A percentile compares a stretch with the other conserved stretches of the same genome.
Conservation (phyloP, 2,113 vertebrate species). For the Glaucidium brasilianum region DNA sequence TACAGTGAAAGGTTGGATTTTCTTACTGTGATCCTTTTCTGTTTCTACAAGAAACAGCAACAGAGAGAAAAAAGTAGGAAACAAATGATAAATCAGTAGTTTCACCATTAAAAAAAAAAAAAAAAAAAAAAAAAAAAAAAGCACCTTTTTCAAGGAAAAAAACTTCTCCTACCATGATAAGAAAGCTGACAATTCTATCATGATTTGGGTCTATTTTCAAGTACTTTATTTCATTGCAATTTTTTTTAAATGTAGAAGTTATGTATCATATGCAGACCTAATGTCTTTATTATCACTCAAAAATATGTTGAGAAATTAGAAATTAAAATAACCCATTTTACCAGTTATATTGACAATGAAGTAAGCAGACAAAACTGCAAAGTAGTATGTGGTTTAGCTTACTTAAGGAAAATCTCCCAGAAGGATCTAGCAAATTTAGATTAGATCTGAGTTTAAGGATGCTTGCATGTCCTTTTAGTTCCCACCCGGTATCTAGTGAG, state of each 20-base stretch:
- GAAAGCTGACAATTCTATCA: neutral
- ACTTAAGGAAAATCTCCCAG: neutral
- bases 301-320: neutral
- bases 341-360: neutral
- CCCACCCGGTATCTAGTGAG: neutral
- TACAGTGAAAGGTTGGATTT: neutral
- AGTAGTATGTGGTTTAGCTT: neutral
- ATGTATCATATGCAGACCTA: neutral
- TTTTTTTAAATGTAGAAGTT: neutral
- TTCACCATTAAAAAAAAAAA: constrained; percentile 10
- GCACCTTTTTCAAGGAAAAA: neutral
- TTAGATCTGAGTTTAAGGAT: neutral
- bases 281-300: neutral
- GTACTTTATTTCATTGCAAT: neutral
- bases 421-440: neutral
- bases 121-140: neutral
- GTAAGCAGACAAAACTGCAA: neutral
- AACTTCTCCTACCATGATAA: neutral
- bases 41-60: neutral
- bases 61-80: neutral
- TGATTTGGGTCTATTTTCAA: neutral
- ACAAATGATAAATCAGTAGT: constrained; percentile 1
- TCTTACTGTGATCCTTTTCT: neutral
- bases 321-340: neutral
- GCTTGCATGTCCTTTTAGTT: neutral